Evolutionary conservation across 2,888 invertebrate genomes (phyloP).

Genomic region (Macaria notata): DNA sequence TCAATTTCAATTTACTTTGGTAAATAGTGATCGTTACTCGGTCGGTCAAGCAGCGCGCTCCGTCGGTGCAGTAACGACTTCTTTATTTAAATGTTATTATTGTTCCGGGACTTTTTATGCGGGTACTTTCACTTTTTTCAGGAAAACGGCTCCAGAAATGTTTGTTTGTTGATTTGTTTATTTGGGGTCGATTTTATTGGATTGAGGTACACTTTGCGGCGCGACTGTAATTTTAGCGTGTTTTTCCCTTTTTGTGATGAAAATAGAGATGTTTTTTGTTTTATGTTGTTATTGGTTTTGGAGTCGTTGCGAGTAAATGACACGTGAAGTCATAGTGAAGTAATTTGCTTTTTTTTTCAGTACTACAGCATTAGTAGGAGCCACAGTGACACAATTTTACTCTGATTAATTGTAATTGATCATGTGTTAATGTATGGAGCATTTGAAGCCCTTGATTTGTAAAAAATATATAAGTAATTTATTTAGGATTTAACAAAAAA

Average conservation of each 20-base stretch:
- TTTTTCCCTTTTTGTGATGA: neutral
- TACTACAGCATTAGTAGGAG: too few species aligned
- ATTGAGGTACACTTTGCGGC: constrained; percentile 6
- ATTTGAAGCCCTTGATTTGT: too few species aligned
- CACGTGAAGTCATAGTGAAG: too few species aligned
- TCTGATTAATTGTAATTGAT: too few species aligned
- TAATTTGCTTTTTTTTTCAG: too few species aligned
- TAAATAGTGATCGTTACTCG: neutral
- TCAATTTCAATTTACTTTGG: neutral
- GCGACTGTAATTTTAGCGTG: neutral
- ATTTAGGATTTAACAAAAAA: too few species aligned
- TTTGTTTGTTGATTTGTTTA: constrained; percentile 26
- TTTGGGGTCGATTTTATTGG: constrained; percentile 20
- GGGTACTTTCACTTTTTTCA: constrained; percentile 24
- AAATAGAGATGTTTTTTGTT: neutral
- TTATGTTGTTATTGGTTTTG: neutral
- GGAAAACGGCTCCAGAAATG: constrained; percentile 14
- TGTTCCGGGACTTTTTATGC: constrained; percentile 37
- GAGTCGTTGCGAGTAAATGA: too few species aligned
- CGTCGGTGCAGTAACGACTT: constrained; percentile 28
- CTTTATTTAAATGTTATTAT: constrained; percentile 48
- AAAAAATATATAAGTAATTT: too few species aligned
- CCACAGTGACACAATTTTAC: too few species aligned
- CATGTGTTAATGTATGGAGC: too few species aligned
- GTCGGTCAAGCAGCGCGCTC: constrained; percentile 17